phyloP scores from a whole-genome alignment of 2,113 vertebrate genomes.

The Podiceps cristatus region DNA sequence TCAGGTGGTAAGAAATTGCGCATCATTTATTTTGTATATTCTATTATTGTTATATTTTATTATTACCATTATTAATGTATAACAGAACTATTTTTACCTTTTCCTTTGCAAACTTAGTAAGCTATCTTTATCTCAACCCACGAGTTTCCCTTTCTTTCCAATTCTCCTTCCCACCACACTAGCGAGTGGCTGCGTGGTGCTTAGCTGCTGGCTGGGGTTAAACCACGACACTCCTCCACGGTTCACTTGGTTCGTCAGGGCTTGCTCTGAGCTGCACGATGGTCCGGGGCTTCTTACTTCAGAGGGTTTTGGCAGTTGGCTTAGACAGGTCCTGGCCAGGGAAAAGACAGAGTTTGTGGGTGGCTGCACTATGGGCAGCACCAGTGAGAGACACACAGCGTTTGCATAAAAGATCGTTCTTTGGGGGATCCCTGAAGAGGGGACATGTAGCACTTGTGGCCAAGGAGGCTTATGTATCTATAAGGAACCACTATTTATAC shows the following conservation, averaged over 20 bases:
- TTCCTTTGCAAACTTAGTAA: no score
- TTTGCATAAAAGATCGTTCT: not conserved
- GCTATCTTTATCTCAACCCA: no score
- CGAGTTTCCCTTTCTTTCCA: no score
- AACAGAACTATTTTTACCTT: no score
- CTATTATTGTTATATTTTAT: no score
- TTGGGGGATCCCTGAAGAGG: not conserved
- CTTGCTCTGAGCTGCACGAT: accelerated
- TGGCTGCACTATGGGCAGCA: accelerated
- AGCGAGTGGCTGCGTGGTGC: no score
- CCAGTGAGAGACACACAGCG: not conserved
- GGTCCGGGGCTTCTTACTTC: not conserved
- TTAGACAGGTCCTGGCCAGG: not conserved
- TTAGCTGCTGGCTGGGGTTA: no score
- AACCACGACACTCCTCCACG: no score
- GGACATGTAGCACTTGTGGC: accelerated
- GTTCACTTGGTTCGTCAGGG: accelerated
- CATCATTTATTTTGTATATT: no score
- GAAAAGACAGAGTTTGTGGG: not conserved
- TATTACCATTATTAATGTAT: no score
- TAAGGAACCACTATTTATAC: not conserved
- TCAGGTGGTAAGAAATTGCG: no score
- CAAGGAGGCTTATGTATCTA: not conserved
- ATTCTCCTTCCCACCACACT: no score
- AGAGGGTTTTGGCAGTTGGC: not conserved